These are phyloP conservation scores for Morinoia aosen DNA, from an alignment of 2,888 invertebrate genomes.

Conservation along the genomic window DNA sequence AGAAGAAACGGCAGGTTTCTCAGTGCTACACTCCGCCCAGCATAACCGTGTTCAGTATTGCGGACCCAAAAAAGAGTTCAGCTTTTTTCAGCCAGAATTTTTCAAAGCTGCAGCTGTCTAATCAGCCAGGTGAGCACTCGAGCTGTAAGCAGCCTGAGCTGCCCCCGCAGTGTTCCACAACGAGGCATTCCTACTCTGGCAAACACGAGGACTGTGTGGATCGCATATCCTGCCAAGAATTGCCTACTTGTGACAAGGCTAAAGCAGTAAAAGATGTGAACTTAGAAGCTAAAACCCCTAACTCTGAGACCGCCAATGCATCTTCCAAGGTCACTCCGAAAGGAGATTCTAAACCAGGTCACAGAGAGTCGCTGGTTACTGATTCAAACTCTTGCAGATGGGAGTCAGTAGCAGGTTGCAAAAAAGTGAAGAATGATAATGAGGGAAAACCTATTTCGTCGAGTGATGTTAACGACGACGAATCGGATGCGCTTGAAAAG, in stretches of 20 bases:
- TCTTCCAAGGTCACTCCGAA: background rate
- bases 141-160: background rate
- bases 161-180: background rate
- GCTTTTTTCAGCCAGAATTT: background rate
- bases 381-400: background rate
- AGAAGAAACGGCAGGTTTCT: constrained; percentile 38
- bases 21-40: constrained; percentile 29
- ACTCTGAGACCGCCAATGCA: background rate
- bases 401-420: background rate
- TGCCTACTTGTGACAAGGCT: background rate
- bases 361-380: background rate
- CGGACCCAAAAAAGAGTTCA: background rate
- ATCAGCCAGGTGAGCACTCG: background rate
- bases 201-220: background rate
- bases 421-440: background rate
- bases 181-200: constrained; percentile 1
- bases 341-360: background rate
- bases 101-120: background rate
- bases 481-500: background rate
- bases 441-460: background rate
- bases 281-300: background rate
- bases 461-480: background rate
- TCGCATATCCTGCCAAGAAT: background rate
- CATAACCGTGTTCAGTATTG: constrained; percentile 47
- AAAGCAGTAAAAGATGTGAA: background rate